phyloP scores from a whole-genome alignment of 2,113 vertebrate genomes.

The Enhydra lutris region DNA sequence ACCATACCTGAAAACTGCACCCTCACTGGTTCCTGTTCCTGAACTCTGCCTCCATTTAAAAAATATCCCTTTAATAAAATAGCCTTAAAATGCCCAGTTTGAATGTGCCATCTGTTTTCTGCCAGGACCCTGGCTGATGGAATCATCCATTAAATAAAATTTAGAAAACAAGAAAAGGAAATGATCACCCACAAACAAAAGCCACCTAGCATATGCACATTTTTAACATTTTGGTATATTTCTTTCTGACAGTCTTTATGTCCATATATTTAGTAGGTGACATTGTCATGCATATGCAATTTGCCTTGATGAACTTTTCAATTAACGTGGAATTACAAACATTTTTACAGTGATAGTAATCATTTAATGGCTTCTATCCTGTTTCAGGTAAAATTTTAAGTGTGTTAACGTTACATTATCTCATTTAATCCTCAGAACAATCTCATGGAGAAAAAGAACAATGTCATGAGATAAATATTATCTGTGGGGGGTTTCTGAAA shows the following conservation, averaged over 20 bases:
- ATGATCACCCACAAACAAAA: neutral
- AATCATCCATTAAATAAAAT: conserved; percentile 27
- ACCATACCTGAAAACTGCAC: neutral
- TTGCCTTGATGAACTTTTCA: neutral
- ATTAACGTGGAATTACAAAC: neutral
- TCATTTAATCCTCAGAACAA: neutral
- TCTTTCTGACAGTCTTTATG: neutral
- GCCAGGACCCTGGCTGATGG: neutral
- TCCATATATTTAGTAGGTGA: no score
- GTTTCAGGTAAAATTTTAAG: neutral
- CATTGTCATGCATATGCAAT: neutral
- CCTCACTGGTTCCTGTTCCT: neutral
- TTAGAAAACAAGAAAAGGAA: conserved; percentile 43
- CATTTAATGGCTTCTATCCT: neutral
- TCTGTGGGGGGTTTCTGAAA: neutral
- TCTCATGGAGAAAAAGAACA: neutral
- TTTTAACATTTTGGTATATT: neutral
- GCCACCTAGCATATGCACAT: neutral
- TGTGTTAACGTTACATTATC: neutral
- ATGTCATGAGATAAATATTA: neutral
- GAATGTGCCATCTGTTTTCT: conserved; percentile 9
- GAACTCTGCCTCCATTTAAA: neutral
- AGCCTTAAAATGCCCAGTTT: neutral
- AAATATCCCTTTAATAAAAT: conserved; percentile 18
- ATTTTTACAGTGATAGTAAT: neutral